Evolutionary conservation across 2,113 vertebrate genomes (phyloP).

Genomic region (Coturnix japonica): DNA sequence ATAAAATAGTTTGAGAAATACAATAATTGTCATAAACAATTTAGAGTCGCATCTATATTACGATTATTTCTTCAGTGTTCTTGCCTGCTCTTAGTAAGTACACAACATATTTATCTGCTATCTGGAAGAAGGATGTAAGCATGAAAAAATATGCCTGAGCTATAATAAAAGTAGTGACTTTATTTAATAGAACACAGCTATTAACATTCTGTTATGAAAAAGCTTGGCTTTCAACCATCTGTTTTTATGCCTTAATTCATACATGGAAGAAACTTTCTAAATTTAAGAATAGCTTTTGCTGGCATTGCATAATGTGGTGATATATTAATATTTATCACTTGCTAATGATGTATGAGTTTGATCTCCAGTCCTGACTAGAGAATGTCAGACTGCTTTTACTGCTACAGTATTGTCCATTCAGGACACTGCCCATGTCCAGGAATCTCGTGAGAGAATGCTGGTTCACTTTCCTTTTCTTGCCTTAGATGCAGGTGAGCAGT

Average conservation of each 20-base stretch:
- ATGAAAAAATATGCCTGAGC: neutral
- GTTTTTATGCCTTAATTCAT: neutral
- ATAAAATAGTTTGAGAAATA: neutral
- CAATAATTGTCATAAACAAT: neutral
- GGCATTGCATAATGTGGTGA: neutral
- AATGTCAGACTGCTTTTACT: neutral
- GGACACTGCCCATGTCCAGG: neutral
- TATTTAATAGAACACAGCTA: neutral
- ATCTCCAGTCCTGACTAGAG: neutral
- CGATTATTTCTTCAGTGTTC: neutral
- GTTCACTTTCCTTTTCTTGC: neutral
- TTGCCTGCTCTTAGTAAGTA: neutral
- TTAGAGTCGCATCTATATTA: neutral
- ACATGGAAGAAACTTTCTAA: neutral
- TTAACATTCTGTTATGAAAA: neutral
- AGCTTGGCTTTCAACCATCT: neutral
- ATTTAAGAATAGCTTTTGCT: neutral
- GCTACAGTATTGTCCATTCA: neutral
- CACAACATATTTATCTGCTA: neutral
- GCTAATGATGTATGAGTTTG: neutral
- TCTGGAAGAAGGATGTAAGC: neutral
- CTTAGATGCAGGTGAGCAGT: too few relatives aligned
- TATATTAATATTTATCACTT: neutral
- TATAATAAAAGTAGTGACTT: neutral
- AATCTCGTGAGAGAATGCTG: neutral